These are phyloP conservation scores for Spodoptera frugiperda DNA, from an alignment of 1,140 invertebrate species.

Conservation along the genomic window DNA sequence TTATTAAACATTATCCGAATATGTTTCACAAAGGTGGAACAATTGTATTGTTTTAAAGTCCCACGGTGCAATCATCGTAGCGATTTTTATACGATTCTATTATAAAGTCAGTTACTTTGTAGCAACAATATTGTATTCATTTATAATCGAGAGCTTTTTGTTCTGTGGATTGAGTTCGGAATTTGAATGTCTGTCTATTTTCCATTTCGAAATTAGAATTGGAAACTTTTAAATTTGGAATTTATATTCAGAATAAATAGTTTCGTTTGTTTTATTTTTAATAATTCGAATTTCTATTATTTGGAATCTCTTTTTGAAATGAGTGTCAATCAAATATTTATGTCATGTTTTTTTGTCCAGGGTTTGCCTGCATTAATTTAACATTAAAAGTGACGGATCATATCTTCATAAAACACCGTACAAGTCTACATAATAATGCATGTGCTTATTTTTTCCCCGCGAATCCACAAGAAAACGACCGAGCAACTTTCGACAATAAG, in stretches of 20 bases:
- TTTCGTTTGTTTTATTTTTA: no score
- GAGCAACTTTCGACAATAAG: conserved; percentile 52
- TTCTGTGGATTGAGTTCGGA: conserved; percentile 9
- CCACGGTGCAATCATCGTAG: conserved; percentile 46
- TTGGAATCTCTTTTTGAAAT: no score
- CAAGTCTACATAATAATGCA: conserved; percentile 16
- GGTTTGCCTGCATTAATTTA: background rate
- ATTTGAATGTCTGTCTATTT: conserved; percentile 29
- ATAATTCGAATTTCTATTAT: no score
- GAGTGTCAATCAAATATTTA: no score
- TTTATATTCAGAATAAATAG: no score
- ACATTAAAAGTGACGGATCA: conserved; percentile 29
- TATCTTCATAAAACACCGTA: conserved; percentile 22
- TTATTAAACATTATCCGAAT: conserved; percentile 49
- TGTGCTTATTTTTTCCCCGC: conserved; percentile 40
- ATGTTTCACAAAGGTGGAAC: conserved; percentile 45
- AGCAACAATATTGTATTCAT: conserved; percentile 41
- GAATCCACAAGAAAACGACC: conserved; percentile 25
- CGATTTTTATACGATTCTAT: conserved; percentile 45
- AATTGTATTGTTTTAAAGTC: conserved; percentile 44
- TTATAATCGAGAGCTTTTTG: conserved; percentile 26
- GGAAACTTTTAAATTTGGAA: background rate
- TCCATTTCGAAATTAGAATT: background rate
- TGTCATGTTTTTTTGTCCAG: no score
- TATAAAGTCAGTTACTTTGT: conserved; percentile 39